Percentiles rank a stretch among this genome's conserved stretches.
phyloP scores from a whole-genome alignment of 2,888 invertebrate species.

The Anorthoa munda region DNA sequence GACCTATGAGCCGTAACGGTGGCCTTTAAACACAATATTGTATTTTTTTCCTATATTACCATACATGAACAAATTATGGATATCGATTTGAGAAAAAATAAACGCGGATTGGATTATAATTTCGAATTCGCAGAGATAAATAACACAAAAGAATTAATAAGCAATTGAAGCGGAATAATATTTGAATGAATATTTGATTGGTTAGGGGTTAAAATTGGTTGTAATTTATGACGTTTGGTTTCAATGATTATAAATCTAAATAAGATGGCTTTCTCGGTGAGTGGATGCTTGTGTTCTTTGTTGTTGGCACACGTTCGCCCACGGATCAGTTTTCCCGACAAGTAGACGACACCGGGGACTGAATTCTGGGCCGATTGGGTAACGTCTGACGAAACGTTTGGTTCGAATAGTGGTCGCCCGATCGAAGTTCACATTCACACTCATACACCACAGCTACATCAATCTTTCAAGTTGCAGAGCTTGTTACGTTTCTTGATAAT shows the following conservation, averaged over 20 bases:
- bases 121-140: constrained; percentile 44
- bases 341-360: constrained; percentile 77
- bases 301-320: constrained; percentile 73
- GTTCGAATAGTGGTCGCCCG: constrained; percentile 55
- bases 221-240: constrained; percentile 30
- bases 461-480: neutral
- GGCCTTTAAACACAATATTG: constrained; percentile 75
- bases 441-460: neutral
- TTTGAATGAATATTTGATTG: constrained; percentile 60
- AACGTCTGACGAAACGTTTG: constrained; percentile 76
- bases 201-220: constrained; percentile 22
- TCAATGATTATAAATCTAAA: constrained; percentile 21
- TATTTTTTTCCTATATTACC: constrained; percentile 72
- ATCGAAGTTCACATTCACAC: constrained; percentile 64
- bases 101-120: constrained; percentile 69
- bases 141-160: constrained; percentile 49
- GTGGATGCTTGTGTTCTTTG: constrained; percentile 49
- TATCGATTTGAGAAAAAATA: constrained; percentile 63
- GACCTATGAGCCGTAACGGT: constrained; percentile 79
- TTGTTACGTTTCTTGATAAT: constrained; percentile 11
- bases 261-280: constrained; percentile 15
- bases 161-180: constrained; percentile 30
- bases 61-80: constrained; percentile 73
- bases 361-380: constrained; percentile 84
- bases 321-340: constrained; percentile 62